Base-by-base conservation (phyloP, 2,113 vertebrate species). In the Brachionichthys hirsutus region DNA sequence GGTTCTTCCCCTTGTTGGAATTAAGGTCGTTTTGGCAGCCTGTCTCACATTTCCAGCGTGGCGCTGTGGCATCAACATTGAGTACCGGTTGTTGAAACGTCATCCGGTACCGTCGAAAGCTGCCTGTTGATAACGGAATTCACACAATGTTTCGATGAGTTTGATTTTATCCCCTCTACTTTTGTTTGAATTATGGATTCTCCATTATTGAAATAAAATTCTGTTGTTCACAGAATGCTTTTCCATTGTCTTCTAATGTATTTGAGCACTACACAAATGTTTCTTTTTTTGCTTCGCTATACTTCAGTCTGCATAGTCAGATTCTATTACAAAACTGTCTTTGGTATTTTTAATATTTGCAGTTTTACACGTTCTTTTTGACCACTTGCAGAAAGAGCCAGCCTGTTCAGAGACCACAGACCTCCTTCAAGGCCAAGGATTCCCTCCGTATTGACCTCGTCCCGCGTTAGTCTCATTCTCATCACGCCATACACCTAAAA, bases 151-250 rank as follows among this genome's bases (percentile, higher is more conserved):
- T 89, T 87, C 84, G 88, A 82, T 79, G 74, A 86, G 75, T 81
- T 85, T 86, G 72, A 87, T 83, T 78, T 85, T 69, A 81, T 77
- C 62, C 71, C 64, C 78, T 85, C 80, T 83, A 80, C 84, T 85
- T 90, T 90, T 85, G 85, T 38, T 38, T 38, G 55, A 84, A 81
- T 81, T 80, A 86, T 79, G 69, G 82, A 89, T 53, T 76, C 56
- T 87, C 56, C 80, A 56, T 78, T 77, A 71, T 64, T 90, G 62
- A 89, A 91, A 91, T 89, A 92, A 89, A 92, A 88, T 89, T 62
- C 59, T 78, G 77, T 88, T 85, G 66, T 88, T 87, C 87, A 89
- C 87, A 79, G 54, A 41, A 63, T 24, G 16, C 24, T 36, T 30
- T 49, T 63, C 43, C 50, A 24, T 18, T 44, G 47, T 76, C 17